A percentile compares a stretch with the other conserved stretches of the same genome.
Evolutionary conservation across 30 jellyfish, hydroid and myxozoan species (phyloP).

Genomic region (Sanderia malayensis): DNA sequence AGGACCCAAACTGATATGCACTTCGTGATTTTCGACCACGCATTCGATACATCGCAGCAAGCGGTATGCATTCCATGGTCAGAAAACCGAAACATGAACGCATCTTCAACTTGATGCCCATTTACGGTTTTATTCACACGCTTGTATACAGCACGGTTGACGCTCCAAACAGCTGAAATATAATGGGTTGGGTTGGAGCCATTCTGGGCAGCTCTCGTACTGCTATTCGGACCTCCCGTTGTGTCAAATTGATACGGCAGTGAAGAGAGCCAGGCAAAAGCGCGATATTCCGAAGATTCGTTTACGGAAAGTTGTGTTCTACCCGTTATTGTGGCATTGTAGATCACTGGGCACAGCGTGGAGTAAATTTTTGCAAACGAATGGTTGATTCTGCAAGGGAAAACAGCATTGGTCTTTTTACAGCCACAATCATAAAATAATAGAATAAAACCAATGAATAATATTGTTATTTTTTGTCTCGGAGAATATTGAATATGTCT

Average conservation of each 20-base stretch:
- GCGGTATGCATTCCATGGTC: conserved; percentile 10
- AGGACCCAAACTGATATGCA: conserved; percentile 24
- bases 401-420: too few species aligned
- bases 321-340: neutral
- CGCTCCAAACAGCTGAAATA: conserved; percentile 20
- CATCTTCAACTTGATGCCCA: neutral
- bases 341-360: neutral
- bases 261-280: neutral
- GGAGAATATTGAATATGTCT: too few species aligned
- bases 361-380: too few species aligned
- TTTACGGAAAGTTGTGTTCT: neutral
- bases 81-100: conserved; percentile 2
- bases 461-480: too few species aligned
- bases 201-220: too few species aligned
- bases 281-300: neutral
- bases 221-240: neutral
- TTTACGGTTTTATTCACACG: conserved; percentile 21
- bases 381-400: too few species aligned
- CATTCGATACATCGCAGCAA: conserved; percentile 26
- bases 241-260: neutral
- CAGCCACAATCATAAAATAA: too few species aligned
- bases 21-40: conserved; percentile 4
- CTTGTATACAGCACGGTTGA: conserved; percentile 8
- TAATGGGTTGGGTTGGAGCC: neutral
- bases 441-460: too few species aligned